These are phyloP conservation scores for Hydropotes inermis DNA, from an alignment of 2,113 vertebrate species.

Conservation along the genomic window DNA sequence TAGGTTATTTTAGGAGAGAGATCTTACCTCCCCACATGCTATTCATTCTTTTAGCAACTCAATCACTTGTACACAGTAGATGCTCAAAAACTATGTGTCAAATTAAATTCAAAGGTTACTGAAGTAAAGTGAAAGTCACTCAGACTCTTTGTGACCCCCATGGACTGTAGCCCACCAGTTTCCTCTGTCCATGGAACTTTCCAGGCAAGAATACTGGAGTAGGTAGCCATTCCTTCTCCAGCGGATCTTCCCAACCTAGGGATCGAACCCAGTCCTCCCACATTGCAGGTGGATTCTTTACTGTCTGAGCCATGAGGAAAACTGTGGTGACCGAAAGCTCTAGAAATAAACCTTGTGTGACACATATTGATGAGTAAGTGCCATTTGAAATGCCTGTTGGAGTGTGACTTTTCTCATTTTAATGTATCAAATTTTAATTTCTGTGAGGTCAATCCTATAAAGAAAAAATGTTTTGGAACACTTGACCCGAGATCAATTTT, in stretches of 20 bases:
- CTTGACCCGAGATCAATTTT: not conserved
- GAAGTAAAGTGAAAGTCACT: not conserved
- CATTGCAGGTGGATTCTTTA: not conserved
- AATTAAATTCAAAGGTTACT: not conserved
- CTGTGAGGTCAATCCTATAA: not conserved
- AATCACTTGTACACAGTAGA: not conserved
- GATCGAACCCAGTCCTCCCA: not conserved
- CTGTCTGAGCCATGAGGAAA: not conserved
- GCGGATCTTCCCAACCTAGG: not conserved
- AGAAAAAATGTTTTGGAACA: not conserved
- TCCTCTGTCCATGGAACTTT: not conserved
- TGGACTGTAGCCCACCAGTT: accelerated
- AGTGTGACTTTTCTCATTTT: not conserved
- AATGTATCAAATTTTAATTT: not conserved
- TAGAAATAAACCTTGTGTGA: not conserved
- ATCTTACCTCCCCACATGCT: not conserved
- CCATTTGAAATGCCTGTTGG: not conserved
- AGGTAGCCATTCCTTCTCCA: not conserved
- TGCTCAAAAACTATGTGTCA: not conserved
- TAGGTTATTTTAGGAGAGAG: not conserved
- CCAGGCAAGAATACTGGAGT: not conserved
- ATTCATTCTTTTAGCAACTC: not conserved
- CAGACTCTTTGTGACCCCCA: not conserved
- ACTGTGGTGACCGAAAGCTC: not conserved
- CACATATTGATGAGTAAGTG: not conserved